Evolutionary conservation across 1,140 invertebrate species (phyloP).

Genomic region (Drosophila simulans): DNA sequence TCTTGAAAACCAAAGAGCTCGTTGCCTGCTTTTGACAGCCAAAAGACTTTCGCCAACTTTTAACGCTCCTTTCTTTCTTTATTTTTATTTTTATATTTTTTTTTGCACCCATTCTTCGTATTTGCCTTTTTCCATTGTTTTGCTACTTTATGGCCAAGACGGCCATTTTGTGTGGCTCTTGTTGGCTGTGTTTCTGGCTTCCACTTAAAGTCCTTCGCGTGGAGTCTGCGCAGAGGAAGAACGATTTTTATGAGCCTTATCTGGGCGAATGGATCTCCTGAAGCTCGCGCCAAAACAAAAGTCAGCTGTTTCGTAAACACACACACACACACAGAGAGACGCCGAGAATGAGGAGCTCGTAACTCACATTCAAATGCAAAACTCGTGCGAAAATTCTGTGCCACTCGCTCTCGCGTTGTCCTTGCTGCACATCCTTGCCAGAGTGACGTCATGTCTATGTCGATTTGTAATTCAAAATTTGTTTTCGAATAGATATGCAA

Average conservation of each 20-base stretch:
- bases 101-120: background rate
- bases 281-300: slow-evolving; percentile 72
- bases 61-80: background rate
- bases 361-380: slow-evolving; percentile 82
- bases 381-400: slow-evolving; percentile 80
- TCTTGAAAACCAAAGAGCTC: slow-evolving; percentile 51
- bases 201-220: slow-evolving; percentile 36
- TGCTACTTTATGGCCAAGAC: slow-evolving; percentile 51
- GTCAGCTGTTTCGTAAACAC: slow-evolving; percentile 64
- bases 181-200: background rate
- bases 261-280: slow-evolving; percentile 48
- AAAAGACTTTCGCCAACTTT: slow-evolving; percentile 48
- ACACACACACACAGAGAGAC: slow-evolving; percentile 25
- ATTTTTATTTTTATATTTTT: background rate
- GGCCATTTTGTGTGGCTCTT: slow-evolving; percentile 41
- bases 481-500: slow-evolving; percentile 79
- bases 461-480: slow-evolving; percentile 84
- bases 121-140: slow-evolving; percentile 29
- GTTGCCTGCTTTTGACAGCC: slow-evolving; percentile 51
- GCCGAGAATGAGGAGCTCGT: slow-evolving; percentile 48
- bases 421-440: slow-evolving; percentile 68
- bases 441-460: slow-evolving; percentile 52
- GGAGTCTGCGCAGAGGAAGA: slow-evolving; percentile 51
- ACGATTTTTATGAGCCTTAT: slow-evolving; percentile 39
- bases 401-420: slow-evolving; percentile 39